Conservation (phyloP, 2,113 vertebrate species). For the Equus przewalskii region DNA sequence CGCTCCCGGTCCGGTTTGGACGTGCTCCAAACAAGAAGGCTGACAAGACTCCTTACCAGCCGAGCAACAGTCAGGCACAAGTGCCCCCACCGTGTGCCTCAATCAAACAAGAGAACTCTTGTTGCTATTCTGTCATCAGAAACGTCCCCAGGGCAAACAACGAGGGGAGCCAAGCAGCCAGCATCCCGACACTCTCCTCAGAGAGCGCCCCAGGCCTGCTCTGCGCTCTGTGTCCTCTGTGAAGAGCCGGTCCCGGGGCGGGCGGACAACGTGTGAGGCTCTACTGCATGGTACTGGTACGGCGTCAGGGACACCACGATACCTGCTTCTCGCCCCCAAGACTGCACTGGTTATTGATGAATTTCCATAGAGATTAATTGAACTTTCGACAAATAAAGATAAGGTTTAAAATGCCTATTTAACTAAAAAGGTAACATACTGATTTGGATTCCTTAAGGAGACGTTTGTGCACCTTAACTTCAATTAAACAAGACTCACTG, state of each 20-base stretch:
- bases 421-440: background rate
- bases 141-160: background rate
- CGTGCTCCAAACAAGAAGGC: background rate
- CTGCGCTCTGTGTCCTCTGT: background rate
- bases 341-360: background rate
- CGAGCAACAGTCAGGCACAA: background rate
- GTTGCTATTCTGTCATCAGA: background rate
- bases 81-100: background rate
- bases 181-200: background rate
- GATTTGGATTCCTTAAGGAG: background rate
- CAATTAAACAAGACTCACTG: background rate
- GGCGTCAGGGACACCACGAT: background rate
- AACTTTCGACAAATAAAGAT: background rate
- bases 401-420: background rate
- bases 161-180: background rate
- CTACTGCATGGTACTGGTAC: too few relatives aligned
- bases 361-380: background rate
- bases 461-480: background rate
- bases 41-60: background rate
- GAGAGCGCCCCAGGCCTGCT: background rate
- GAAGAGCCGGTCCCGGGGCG: background rate
- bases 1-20: background rate
- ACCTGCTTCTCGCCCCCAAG: background rate
- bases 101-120: constrained; percentile 9
- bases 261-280: background rate